Evolutionary conservation across 2,797 vertebrate genomes (phyloP), one percentile per base, ranked within the genome.

Genomic region (Alosa sapidissima): DNA sequence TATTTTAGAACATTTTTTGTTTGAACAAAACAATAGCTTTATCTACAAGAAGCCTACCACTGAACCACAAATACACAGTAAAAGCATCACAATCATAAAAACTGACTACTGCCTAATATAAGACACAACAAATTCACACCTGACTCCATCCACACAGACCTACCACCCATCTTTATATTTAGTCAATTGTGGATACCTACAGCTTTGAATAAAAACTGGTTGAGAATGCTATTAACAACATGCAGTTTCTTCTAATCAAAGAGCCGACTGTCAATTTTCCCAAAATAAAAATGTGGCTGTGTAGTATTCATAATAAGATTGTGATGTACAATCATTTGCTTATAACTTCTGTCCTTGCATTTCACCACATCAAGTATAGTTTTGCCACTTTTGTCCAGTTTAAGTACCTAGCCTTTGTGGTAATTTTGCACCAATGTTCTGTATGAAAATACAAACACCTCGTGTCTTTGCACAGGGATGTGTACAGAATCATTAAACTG

Each of bases 21-120:
- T 65, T 24, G 60, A 47, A 78, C 72, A 78, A 78, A 45, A 78
- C 72, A 47, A 45, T 19, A 47, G 72, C 16, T 65, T 24, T 78
- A 78, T 78, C 72, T 78, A 47, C 72, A 78, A 45, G 5, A 78
- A 78, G 19, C 14, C 72, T 78, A 78, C 72, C 72, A 78, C 72
- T 78, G 14, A 78, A 78, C 72, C 72, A 78, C 72, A 78, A n/a
- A 78, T 78, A 19, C 72, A 78, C 72, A 78, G 41, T 78, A 78
- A 78, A 45, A 78, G 72, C 41, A 75, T 45, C 36, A 75, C 68
- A 47, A 36, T 75, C 36, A 14, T 78, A 47, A 19, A 47, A 78
- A 78, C 45, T 16, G 16, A 9, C 60, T 47, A 47, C 8, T 78
- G 41, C 36, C 41, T 19, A 78, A 14, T 47, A 47, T 78, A 78